These are phyloP conservation scores for Perizoma flavofasciatum DNA, from an alignment of 2,888 invertebrate species.

Conservation along the genomic window DNA sequence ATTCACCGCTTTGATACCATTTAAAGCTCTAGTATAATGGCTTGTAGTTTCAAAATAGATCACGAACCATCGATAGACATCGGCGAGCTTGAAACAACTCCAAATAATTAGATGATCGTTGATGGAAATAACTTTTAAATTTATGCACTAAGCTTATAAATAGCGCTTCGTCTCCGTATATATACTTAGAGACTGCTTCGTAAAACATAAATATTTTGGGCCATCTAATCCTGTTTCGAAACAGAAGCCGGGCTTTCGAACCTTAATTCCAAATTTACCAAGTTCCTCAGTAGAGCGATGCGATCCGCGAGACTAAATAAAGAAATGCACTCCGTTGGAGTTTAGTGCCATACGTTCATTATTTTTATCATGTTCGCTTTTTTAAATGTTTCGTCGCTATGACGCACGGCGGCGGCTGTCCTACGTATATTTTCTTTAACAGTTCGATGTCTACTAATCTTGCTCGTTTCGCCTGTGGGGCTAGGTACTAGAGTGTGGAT, in stretches of 20 bases:
- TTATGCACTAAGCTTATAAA: constrained; percentile 34
- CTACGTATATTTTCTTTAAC: constrained; percentile 61
- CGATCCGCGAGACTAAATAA: constrained; percentile 43
- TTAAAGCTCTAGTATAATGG: constrained; percentile 33
- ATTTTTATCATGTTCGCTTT: constrained; percentile 59
- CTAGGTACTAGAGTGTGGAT: constrained; percentile 75
- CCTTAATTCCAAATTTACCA: constrained; percentile 55
- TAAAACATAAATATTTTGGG: constrained; percentile 29
- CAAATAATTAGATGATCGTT: constrained; percentile 39
- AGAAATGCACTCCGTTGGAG: constrained; percentile 62
- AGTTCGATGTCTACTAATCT: constrained; percentile 82
- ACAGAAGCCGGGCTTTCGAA: constrained; percentile 52
- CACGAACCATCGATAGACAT: constrained; percentile 24
- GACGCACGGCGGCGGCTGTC: constrained; percentile 74
- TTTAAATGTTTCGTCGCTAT: constrained; percentile 59
- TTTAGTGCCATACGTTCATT: constrained; percentile 60
- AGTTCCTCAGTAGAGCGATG: constrained; percentile 42
- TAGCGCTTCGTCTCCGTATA: constrained; percentile 24
- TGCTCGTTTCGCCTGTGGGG: constrained; percentile 76
- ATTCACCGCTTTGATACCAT: constrained; percentile 43
- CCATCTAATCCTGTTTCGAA: constrained; percentile 46
- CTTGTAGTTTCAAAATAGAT: constrained; percentile 38
- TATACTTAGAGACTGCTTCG: constrained; percentile 28
- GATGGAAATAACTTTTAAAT: constrained; percentile 41
- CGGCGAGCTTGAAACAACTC: constrained; percentile 37